Evolutionary conservation across 2,888 invertebrate species (phyloP), one percentile per base, ranked within the genome.

Genomic region (Sphaerophoria taeniata): DNA sequence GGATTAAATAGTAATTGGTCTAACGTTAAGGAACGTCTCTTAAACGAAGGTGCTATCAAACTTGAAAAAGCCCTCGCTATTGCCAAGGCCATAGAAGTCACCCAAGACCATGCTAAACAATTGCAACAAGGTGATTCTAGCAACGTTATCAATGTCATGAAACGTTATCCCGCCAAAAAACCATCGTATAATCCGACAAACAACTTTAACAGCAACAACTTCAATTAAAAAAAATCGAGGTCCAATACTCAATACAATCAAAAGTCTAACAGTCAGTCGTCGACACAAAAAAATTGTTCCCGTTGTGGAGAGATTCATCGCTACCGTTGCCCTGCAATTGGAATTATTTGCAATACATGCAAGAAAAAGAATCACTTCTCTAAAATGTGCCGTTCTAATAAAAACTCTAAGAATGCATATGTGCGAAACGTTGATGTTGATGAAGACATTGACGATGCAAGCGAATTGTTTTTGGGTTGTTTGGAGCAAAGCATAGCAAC

Each of bases 1-100:
- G 69, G 55, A n/a, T 43, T 58, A 58, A 58, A 39, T 33, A 58
- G 39, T 39, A 39, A 58, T 58, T 58, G 31, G 9, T 53, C 58
- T 4, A 58, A 58, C 14, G n/a, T 58, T 5, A 58, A 58, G 6
- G 58, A 67, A 53, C 36, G 73, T 3, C 51, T 74, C 6, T 56
- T 65, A 36, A 53, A 73, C 51, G 73, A 73, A 63, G 73, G 55
- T 63, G 31, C 39, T 31, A 51, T 55, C n/a, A 63, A 72, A 33
- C 60, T 73, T 14, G 61, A 61, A 31, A 63, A 73, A 45, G 53
- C 45, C 6, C 49, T 56, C 16, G 56, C 63, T n/a, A 73, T 73
- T 43, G 63, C 73, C 0, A 73, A 73, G 43, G 31, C 55, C 1
- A 65, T 74, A 33, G 74, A 74, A 55, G 45, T 43, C 11, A 65